phyloP scores from a whole-genome alignment of 2,888 invertebrate genomes.

The Brachypalpus laphriformis region DNA sequence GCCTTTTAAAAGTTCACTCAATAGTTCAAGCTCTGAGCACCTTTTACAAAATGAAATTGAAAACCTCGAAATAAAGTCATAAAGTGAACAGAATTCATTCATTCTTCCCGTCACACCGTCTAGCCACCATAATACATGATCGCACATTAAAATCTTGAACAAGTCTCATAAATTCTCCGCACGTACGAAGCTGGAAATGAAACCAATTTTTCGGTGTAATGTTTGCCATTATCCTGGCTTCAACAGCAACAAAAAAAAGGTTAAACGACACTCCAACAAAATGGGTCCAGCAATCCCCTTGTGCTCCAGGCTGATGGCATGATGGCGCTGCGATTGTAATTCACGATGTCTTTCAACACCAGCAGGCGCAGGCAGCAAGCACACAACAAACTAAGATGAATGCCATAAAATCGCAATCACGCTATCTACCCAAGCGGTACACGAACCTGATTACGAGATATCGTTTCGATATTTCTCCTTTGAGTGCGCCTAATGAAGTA shows the following conservation, averaged over 20 bases:
- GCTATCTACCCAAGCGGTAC: background rate
- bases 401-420: constrained; percentile 34
- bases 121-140: constrained; percentile 38
- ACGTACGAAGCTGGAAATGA: constrained; percentile 41
- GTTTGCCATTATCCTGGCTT: background rate
- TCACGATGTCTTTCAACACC: background rate
- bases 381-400: background rate
- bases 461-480: constrained; percentile 4
- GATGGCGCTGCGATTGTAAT: background rate
- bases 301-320: background rate
- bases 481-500: constrained; percentile 18
- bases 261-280: background rate
- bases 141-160: constrained; percentile 22
- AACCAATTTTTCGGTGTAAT: constrained; percentile 40
- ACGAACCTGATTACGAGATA: constrained; percentile 16
- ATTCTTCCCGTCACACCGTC: background rate
- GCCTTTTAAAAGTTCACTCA: background rate
- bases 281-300: constrained; percentile 11
- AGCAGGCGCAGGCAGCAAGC: background rate
- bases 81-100: background rate
- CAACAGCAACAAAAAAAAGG: background rate
- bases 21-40: background rate
- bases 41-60: background rate
- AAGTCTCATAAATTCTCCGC: constrained; percentile 14
- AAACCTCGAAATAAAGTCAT: background rate